Conservation (phyloP, 2,113 vertebrate species). For the Callionymus lyra region DNA sequence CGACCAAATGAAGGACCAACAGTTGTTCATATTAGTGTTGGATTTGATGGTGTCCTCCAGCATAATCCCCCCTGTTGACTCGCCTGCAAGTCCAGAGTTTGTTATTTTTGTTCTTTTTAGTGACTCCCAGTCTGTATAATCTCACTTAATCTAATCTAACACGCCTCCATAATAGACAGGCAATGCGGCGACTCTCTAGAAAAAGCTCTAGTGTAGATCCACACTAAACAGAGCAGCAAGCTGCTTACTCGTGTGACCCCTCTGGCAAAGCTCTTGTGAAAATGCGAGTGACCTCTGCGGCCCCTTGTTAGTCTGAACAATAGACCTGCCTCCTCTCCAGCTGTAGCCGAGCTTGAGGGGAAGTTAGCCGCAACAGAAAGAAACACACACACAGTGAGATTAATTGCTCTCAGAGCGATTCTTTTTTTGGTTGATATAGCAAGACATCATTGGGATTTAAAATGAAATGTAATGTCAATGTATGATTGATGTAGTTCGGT, state of each 20-base stretch:
- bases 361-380: slow-evolving; percentile 38
- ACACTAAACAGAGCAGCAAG: slow-evolving; percentile 47
- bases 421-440: neutral
- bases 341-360: slow-evolving; percentile 47
- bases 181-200: slow-evolving; percentile 54
- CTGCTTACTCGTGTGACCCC: slow-evolving; percentile 35
- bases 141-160: slow-evolving; percentile 70
- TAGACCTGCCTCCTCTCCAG: slow-evolving; percentile 45
- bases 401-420: slow-evolving; percentile 15
- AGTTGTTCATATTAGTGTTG: slow-evolving; percentile 48
- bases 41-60: slow-evolving; percentile 48
- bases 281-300: slow-evolving; percentile 55
- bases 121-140: slow-evolving; percentile 60
- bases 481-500: neutral
- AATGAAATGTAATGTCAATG: neutral
- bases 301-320: slow-evolving; percentile 57
- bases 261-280: slow-evolving; percentile 58
- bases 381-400: slow-evolving; percentile 27
- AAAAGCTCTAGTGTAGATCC: slow-evolving; percentile 58
- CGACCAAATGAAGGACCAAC: slow-evolving; percentile 9
- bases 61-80: slow-evolving; percentile 62
- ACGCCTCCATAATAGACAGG: slow-evolving; percentile 53
- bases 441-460: neutral
- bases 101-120: slow-evolving; percentile 65
- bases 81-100: slow-evolving; percentile 49